A percentile compares a stretch with the other conserved stretches of the same genome.
Evolutionary conservation across 2,888 invertebrate species (phyloP).

Genomic region (Apotomis turbidana): DNA sequence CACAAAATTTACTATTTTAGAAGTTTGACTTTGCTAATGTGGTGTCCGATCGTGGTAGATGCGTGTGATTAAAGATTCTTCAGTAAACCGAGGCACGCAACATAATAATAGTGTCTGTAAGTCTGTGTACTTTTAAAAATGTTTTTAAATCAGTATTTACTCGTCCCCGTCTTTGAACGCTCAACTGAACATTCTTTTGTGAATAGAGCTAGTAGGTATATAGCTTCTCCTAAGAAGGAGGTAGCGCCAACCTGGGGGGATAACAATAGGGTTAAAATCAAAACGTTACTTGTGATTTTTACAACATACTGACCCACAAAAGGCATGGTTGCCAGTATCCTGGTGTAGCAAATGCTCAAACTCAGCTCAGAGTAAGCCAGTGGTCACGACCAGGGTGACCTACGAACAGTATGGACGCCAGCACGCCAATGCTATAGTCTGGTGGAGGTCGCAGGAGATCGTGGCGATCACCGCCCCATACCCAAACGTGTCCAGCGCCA

Average conservation of each 20-base stretch:
- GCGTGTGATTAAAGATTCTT: too few species aligned
- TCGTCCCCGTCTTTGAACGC: too few species aligned
- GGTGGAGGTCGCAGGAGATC: slow-evolving; percentile 62
- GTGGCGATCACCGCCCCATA: slow-evolving; percentile 60
- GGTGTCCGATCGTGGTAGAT: too few species aligned
- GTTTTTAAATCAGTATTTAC: too few species aligned
- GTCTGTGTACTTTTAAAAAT: too few species aligned
- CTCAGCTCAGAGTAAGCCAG: slow-evolving; percentile 63
- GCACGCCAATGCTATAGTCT: slow-evolving; percentile 59
- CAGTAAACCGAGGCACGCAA: too few species aligned
- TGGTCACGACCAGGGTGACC: slow-evolving; percentile 61
- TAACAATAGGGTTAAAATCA: slow-evolving; percentile 66
- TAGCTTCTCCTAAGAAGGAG: slow-evolving; percentile 54
- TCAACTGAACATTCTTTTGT: too few species aligned
- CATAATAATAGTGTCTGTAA: too few species aligned
- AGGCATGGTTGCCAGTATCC: slow-evolving; percentile 62
- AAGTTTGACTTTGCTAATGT: too few species aligned
- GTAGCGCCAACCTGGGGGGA: slow-evolving; percentile 63
- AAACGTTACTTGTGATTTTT: slow-evolving; percentile 59
- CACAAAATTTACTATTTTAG: too few species aligned
- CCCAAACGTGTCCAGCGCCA: too few species aligned
- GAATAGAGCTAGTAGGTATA: too few species aligned
- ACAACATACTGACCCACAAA: slow-evolving; percentile 54
- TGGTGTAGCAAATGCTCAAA: slow-evolving; percentile 57
- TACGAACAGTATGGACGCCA: slow-evolving; percentile 61